Base-by-base conservation (phyloP, 2,888 invertebrate species). In the Morpho helenor region DNA sequence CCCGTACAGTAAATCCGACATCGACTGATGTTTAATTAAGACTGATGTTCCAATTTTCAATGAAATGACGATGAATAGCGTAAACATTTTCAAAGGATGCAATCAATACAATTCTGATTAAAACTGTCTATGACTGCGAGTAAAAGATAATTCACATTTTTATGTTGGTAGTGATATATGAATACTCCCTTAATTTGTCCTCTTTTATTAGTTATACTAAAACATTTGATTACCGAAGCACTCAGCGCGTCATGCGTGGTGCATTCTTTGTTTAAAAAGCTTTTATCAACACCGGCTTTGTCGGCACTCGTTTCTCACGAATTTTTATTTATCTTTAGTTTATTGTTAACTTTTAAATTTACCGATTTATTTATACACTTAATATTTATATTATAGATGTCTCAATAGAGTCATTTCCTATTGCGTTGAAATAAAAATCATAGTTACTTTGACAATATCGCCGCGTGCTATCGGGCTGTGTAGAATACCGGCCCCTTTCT, bases 11-110 rank as follows among this genome's bases (percentile, higher is more conserved):
- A 31, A 31, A 31, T 31, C 5, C 31, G 31, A 31, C 31, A 31
- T 31, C 31, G 31, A 31, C 31, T 31, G 5, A 31, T 3, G 40
- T 10, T 42, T 47, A 9, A 40, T 49, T 40, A 49, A 46, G 39
- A 54, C 46, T 47, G 41, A 54, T 59, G 49, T 41, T 48, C 41
- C 46, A 41, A 46, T 52, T 52, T 52, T 49, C 42, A 31, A 52
- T 43, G 44, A 52, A 49, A 41, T 44, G 51, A 56, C 39, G 48
- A 52, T 52, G 52, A 52, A 52, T 56, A 56, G 45, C 49, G 51
- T 52, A 56, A 56, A 52, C 54, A 43, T 46, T 60, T 46, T 47
- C 23, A 48, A 54, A 51, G 31, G 40, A 49, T 16, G 44, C 40
- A 45, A 52, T 52, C 44, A 44, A 52, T 52, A 44, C n/a, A 31